Percentiles rank a stretch among this genome's conserved stretches.
These are phyloP conservation scores for Dyspetes luteomarginatus DNA, from an alignment of 2,888 invertebrate species.

Conservation along the genomic window DNA sequence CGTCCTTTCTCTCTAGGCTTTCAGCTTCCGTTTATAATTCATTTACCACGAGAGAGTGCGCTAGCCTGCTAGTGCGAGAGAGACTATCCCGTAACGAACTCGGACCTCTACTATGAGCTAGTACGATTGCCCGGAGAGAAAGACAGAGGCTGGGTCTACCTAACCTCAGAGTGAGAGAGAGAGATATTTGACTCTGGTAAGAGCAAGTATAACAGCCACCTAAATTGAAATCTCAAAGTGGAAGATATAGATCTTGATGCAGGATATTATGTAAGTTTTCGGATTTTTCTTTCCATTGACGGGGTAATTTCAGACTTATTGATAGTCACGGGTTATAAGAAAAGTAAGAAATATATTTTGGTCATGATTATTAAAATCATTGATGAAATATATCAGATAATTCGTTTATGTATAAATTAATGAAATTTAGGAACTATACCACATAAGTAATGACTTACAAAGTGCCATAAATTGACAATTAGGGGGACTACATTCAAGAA, in stretches of 20 bases:
- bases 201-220: slow-evolving; percentile 37
- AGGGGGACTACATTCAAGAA: too few relatives aligned
- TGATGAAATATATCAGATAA: too few relatives aligned
- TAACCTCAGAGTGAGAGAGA: slow-evolving; percentile 18
- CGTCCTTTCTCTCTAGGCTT: not conserved
- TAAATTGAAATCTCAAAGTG: slow-evolving; percentile 56
- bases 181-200: slow-evolving; percentile 34
- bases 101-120: not conserved
- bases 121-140: not conserved
- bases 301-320: too few relatives aligned
- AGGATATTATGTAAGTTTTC: too few relatives aligned
- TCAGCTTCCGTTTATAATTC: slow-evolving; percentile 26
- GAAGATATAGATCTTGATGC: slow-evolving; percentile 4
- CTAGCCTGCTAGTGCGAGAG: not conserved
- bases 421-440: too few relatives aligned
- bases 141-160: not conserved
- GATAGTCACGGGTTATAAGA: too few relatives aligned
- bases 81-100: slow-evolving; percentile 8
- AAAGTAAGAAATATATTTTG: too few relatives aligned
- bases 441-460: too few relatives aligned
- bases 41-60: not conserved
- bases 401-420: too few relatives aligned
- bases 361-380: too few relatives aligned
- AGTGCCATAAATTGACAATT: too few relatives aligned
- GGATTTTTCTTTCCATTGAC: too few relatives aligned